These are phyloP conservation scores for Panthera tigris DNA, from an alignment of 2,113 vertebrate species.

Conservation along the genomic window DNA sequence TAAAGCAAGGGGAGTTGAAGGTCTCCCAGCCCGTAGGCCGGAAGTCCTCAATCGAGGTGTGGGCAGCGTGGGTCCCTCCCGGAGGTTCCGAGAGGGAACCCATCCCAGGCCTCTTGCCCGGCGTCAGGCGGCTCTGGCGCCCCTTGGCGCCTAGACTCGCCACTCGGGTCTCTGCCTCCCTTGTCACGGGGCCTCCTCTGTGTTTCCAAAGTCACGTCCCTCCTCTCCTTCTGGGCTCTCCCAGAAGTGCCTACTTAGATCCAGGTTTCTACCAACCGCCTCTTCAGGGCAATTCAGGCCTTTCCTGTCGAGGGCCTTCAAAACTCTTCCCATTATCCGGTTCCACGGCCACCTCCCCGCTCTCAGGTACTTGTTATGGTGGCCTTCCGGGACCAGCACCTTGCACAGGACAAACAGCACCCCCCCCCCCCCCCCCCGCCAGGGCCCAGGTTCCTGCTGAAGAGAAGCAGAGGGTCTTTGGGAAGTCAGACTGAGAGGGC, in stretches of 20 bases:
- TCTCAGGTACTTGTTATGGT: not conserved
- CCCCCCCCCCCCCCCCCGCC: accelerated
- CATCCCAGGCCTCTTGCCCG: not conserved
- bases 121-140: not conserved
- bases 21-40: not conserved
- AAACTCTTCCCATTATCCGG: accelerated
- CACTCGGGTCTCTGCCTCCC: not conserved
- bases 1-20: not conserved
- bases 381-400: not conserved
- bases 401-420: accelerated
- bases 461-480: not conserved
- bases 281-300: not conserved
- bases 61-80: not conserved
- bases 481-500: not conserved
- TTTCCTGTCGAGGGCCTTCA: not conserved
- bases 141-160: no score
- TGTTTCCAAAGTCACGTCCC: not conserved
- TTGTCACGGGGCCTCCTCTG: not conserved
- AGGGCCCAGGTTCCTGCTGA: not conserved
- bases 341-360: not conserved
- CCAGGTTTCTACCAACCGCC: not conserved
- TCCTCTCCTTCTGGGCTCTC: not conserved
- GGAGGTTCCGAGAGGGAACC: not conserved
- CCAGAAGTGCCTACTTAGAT: not conserved
- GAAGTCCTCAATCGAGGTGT: not conserved